These are phyloP conservation scores for Oscheius sp. DNA, from an alignment of 2,888 invertebrate species.

Conservation along the genomic window DNA sequence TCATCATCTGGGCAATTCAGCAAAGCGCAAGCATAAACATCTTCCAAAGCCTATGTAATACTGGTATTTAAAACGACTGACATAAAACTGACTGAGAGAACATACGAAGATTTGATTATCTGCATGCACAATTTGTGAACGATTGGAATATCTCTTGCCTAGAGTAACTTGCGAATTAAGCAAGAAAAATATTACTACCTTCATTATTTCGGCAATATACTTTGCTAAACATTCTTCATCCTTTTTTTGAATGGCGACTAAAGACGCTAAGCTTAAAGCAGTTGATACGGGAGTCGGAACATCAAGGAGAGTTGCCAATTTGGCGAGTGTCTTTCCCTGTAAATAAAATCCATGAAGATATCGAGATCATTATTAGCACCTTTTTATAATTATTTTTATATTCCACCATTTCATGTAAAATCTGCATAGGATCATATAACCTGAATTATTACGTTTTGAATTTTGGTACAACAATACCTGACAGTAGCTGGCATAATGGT, in stretches of 20 bases:
- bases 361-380: slow-evolving; percentile 20
- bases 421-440: slow-evolving; percentile 42
- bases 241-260: slow-evolving; percentile 49
- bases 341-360: background rate
- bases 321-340: slow-evolving; percentile 50
- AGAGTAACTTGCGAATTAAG: background rate
- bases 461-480: slow-evolving; percentile 32
- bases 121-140: slow-evolving; percentile 59
- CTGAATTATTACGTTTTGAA: slow-evolving; percentile 29
- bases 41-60: slow-evolving; percentile 45
- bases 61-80: background rate
- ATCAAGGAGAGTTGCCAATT: slow-evolving; percentile 50
- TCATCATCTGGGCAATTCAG: slow-evolving; percentile 50
- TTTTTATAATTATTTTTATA: slow-evolving; percentile 54
- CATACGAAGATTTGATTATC: slow-evolving; percentile 45
- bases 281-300: slow-evolving; percentile 55
- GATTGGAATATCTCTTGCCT: slow-evolving; percentile 46
- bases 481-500: slow-evolving; percentile 51
- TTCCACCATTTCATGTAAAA: slow-evolving; percentile 53
- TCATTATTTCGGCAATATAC: slow-evolving; percentile 54
- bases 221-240: slow-evolving; percentile 48
- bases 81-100: slow-evolving; percentile 34
- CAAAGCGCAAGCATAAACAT: slow-evolving; percentile 58
- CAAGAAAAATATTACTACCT: background rate
- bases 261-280: slow-evolving; percentile 52